phyloP scores from a whole-genome alignment of 2,888 invertebrate species.

The Helobdella robusta region DNA sequence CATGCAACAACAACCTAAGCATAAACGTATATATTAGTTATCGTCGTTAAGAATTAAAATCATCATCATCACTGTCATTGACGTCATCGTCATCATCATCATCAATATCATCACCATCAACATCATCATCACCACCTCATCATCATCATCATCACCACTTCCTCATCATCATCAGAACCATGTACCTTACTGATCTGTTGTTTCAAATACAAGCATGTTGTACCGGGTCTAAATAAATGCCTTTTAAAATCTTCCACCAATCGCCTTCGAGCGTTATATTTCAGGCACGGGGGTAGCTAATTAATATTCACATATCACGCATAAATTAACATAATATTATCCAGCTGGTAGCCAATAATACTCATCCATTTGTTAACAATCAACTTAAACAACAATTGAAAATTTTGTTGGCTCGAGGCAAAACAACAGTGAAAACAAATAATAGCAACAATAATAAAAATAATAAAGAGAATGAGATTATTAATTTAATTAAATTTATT shows the following conservation, averaged over 20 bases:
- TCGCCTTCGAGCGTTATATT: slow-evolving; percentile 42
- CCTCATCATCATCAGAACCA: neutral
- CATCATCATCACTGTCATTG: slow-evolving; percentile 16
- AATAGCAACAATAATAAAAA: too few relatives aligned
- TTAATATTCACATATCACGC: neutral
- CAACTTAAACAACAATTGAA: too few relatives aligned
- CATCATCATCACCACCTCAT: slow-evolving; percentile 7
- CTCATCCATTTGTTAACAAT: neutral
- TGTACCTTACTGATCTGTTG: too few relatives aligned
- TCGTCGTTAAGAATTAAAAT: neutral
- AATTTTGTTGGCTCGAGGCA: too few relatives aligned
- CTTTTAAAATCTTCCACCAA: slow-evolving; percentile 47
- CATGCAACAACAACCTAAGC: too few relatives aligned
- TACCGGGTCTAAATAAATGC: slow-evolving; percentile 44
- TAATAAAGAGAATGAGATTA: neutral
- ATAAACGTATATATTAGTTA: neutral
- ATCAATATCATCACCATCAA: slow-evolving; percentile 18
- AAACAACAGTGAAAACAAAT: too few relatives aligned
- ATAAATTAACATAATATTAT: neutral
- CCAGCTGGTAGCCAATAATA: neutral
- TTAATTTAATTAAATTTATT: neutral
- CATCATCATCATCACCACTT: slow-evolving; percentile 4
- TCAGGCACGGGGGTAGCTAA: slow-evolving; percentile 46
- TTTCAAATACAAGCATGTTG: too few relatives aligned
- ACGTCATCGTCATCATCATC: slow-evolving; percentile 20